A percentile compares a stretch with the other conserved stretches of the same genome.
Conservation (phyloP, 2,113 vertebrate genomes). For the Myrmecobius fasciatus region DNA sequence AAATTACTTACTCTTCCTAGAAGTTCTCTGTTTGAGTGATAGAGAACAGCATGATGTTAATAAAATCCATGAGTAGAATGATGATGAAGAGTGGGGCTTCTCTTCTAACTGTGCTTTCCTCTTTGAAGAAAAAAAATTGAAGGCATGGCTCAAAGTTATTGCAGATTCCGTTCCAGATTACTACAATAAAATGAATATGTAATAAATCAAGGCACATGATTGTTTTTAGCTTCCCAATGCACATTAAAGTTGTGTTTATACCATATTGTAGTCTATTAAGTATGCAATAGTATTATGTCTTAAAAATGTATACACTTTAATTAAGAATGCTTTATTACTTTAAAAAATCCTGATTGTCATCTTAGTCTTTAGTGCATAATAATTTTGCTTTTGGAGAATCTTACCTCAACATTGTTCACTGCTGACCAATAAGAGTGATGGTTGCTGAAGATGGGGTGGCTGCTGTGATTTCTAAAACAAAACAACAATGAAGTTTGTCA, state of each 20-base stretch:
- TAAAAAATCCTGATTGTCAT: not conserved
- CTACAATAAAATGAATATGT: too few relatives aligned
- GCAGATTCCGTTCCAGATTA: not conserved
- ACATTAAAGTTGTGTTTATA: too few relatives aligned
- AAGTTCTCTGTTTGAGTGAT: not conserved
- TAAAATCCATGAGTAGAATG: not conserved
- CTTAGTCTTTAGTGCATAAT: not conserved
- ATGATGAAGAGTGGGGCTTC: not conserved
- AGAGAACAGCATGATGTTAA: not conserved
- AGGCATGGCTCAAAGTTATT: not conserved
- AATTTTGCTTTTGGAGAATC: not conserved
- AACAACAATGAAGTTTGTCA: too few relatives aligned
- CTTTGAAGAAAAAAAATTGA: not conserved
- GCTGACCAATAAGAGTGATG: too few relatives aligned
- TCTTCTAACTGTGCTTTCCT: not conserved
- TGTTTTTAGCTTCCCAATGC: not conserved
- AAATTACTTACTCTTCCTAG: not conserved
- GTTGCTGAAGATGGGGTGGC: too few relatives aligned
- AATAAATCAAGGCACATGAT: too few relatives aligned
- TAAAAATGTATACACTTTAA: not conserved
- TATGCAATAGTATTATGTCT: not conserved
- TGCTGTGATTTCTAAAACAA: too few relatives aligned
- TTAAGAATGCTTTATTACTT: not conserved
- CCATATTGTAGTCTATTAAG: not conserved
- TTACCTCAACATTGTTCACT: not conserved